Conservation (phyloP, 2,888 invertebrate species). For the Melinaea menophilus region DNA sequence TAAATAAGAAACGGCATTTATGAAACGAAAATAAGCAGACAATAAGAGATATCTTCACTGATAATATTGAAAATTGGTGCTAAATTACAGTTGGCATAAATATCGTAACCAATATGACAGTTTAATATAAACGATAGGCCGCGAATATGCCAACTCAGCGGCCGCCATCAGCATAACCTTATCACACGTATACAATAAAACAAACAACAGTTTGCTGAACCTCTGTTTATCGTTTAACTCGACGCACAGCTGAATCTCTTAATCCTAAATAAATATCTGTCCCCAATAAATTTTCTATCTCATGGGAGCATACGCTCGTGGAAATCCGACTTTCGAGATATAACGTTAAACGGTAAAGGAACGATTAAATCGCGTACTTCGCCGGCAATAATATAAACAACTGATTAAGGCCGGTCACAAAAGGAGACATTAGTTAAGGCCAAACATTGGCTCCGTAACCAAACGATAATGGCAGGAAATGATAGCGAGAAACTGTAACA, state of each 20-base stretch:
- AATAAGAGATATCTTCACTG: conserved; percentile 15
- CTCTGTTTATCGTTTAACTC: conserved; percentile 69
- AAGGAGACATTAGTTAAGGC: conserved; percentile 74
- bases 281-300: conserved; percentile 54
- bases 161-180: conserved; percentile 41
- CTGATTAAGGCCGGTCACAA: conserved; percentile 73
- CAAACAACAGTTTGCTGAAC: conserved; percentile 70
- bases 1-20: too few species aligned
- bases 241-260: conserved; percentile 64
- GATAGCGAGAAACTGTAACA: conserved; percentile 65
- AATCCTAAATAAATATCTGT: conserved; percentile 73
- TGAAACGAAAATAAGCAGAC: too few species aligned
- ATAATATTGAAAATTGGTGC: conserved; percentile 8
- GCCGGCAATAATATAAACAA: conserved; percentile 74
- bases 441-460: conserved; percentile 53
- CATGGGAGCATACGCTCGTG: conserved; percentile 39
- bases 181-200: conserved; percentile 68
- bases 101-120: conserved; percentile 33
- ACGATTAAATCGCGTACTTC: conserved; percentile 66
- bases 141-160: conserved; percentile 17
- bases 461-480: conserved; percentile 69
- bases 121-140: conserved; percentile 16
- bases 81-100: background rate
- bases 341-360: conserved; percentile 71
- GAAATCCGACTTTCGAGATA: conserved; percentile 52